A percentile compares a stretch with the other conserved stretches of the same genome.
Conservation (phyloP, 2,888 invertebrate species). For the Macaria liturata region DNA sequence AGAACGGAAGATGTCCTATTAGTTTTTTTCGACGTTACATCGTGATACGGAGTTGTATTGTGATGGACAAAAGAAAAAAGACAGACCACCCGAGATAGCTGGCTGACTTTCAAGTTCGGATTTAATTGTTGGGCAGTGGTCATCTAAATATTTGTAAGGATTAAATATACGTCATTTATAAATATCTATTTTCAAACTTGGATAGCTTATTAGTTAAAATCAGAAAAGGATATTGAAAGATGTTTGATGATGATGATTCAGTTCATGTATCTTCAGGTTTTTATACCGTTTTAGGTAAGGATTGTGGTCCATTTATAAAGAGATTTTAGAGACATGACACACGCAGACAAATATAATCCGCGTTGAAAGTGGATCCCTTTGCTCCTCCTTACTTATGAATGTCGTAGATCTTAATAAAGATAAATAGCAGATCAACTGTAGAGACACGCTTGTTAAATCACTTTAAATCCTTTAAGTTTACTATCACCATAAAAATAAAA, state of each 20-base stretch:
- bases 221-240: too few species aligned
- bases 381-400: constrained; percentile 47
- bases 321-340: constrained; percentile 30
- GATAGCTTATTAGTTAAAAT: too few species aligned
- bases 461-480: constrained; percentile 49
- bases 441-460: constrained; percentile 40
- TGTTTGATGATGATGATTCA: too few species aligned
- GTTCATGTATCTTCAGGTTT: too few species aligned
- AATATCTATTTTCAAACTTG: not conserved
- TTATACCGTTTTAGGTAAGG: not conserved
- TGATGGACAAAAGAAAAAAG: constrained; percentile 47
- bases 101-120: constrained; percentile 45
- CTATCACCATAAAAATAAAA: constrained; percentile 47
- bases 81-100: constrained; percentile 54
- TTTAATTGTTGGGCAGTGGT: constrained; percentile 39
- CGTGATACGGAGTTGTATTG: constrained; percentile 44
- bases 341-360: constrained; percentile 48
- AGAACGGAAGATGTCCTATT: constrained; percentile 66
- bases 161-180: not conserved
- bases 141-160: constrained; percentile 8
- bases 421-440: constrained; percentile 56
- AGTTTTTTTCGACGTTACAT: constrained; percentile 44
- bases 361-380: constrained; percentile 46
- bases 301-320: constrained; percentile 33
- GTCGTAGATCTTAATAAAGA: constrained; percentile 62